These are phyloP conservation scores for Caenorhabditis inopinata DNA, from an alignment of 1,140 invertebrate genomes.

Conservation along the genomic window DNA sequence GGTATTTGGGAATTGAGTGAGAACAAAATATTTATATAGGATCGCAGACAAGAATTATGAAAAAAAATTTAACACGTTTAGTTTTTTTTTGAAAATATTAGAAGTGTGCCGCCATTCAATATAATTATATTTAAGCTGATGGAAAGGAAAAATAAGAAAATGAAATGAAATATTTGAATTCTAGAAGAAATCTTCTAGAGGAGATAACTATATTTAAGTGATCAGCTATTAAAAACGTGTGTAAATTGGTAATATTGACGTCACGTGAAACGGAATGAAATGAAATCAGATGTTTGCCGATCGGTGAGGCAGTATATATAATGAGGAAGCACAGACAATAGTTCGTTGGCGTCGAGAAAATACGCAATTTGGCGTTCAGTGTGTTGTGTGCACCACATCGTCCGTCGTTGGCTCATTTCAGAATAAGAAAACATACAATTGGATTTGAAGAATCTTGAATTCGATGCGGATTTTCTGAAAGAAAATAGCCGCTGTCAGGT, in stretches of 20 bases:
- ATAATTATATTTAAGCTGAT: too few species aligned
- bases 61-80: too few species aligned
- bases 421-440: too few species aligned
- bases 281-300: constrained; percentile 13
- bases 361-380: neutral
- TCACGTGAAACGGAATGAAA: constrained; percentile 12
- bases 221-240: constrained; percentile 7
- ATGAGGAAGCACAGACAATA: neutral
- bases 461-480: too few species aligned
- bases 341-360: neutral
- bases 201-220: neutral
- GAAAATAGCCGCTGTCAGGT: too few species aligned
- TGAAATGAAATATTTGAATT: neutral
- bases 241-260: constrained; percentile 9
- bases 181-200: too few species aligned
- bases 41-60: too few species aligned
- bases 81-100: too few species aligned
- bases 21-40: neutral
- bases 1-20: too few species aligned
- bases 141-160: neutral
- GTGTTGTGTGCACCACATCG: neutral
- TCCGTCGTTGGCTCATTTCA: too few species aligned
- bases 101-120: too few species aligned
- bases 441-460: too few species aligned
- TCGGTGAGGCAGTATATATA: neutral